Evolutionary conservation across 2,113 vertebrate genomes (phyloP).

Genomic region (Dolichallabes microphthalmus): DNA sequence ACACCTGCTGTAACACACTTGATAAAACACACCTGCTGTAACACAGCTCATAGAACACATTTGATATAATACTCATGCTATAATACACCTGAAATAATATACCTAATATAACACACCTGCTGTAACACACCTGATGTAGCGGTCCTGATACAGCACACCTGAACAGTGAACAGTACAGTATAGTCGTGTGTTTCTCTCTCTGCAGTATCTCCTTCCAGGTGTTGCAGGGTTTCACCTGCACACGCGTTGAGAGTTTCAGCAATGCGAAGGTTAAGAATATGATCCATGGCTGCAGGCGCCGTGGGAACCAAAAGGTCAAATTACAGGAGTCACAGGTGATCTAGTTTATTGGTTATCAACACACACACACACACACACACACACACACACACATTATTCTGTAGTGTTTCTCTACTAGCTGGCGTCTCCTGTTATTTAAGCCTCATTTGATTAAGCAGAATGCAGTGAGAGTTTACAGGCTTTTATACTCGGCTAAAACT

Average conservation of each 20-base stretch:
- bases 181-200: conserved; percentile 38
- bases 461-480: not conserved
- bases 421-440: not conserved
- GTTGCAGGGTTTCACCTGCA: conserved; percentile 74
- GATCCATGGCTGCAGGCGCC: conserved; percentile 61
- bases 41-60: too few species aligned
- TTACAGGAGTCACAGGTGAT: conserved; percentile 72
- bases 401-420: not conserved
- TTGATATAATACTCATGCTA: not conserved
- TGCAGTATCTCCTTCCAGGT: conserved; percentile 67
- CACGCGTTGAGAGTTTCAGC: conserved; percentile 50
- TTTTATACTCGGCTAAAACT: not conserved
- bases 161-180: not conserved
- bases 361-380: too few species aligned
- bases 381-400: not conserved
- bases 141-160: not conserved
- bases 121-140: not conserved
- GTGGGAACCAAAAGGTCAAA: conserved; percentile 41
- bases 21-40: too few species aligned
- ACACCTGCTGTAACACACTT: not conserved
- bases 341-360: not conserved
- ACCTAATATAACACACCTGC: not conserved
- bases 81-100: not conserved
- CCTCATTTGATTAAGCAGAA: not conserved
- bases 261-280: conserved; percentile 51